Base-by-base conservation (phyloP, 2,888 invertebrate genomes). In the Ametastegia equiseti region DNA sequence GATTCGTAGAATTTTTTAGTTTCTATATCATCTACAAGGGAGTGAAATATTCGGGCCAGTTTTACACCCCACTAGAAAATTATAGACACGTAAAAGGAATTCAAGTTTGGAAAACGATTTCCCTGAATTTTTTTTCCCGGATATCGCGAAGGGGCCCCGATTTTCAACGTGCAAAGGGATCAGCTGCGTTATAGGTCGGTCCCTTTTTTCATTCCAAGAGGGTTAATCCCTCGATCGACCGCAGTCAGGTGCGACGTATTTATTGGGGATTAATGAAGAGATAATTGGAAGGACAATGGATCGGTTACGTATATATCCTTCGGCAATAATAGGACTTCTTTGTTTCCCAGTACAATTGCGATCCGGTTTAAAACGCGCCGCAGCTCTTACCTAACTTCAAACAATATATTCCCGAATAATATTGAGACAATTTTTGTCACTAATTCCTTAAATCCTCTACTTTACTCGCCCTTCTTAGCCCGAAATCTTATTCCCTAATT, bases 401-500 rank as follows among this genome's bases (percentile, higher is more conserved):
- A 60, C 45, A 27, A 78, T n/a, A n/a, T n/a, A n/a, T 42, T 42
- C 42, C 63, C 60, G 11, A 60, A 78, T 78, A 78, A 78, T 60
- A 60, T 78, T 78, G 78, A 45, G 60, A 78, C 78, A 78, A 39
- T 60, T 60, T 78, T 45, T 33, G 30, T 27, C 78, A 60, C 42
- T 42, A 5, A 30, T n/a, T n/a, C 23, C 30, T 4, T 11, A 63
- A 78, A 54, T 75, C 30, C n/a, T 13, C 36, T 19, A 1, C 27
- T 33, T 50, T 15, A 54, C 19, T 13, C 19, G 9, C 0, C 47
- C 4, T 45, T 71, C 47, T 47, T 27, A 71, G 23, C n/a, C 15
- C n/a, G 7, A 27, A 47, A 47, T 27, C 30, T 71, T 23, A 71
- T 27, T 27, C 13, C 45, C n/a, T 45, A n/a, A n/a, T n/a, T 15